Evolutionary conservation across 2,797 vertebrate species (phyloP), one percentile per base, ranked within the genome.

Genomic region (Eremophila alpestris): DNA sequence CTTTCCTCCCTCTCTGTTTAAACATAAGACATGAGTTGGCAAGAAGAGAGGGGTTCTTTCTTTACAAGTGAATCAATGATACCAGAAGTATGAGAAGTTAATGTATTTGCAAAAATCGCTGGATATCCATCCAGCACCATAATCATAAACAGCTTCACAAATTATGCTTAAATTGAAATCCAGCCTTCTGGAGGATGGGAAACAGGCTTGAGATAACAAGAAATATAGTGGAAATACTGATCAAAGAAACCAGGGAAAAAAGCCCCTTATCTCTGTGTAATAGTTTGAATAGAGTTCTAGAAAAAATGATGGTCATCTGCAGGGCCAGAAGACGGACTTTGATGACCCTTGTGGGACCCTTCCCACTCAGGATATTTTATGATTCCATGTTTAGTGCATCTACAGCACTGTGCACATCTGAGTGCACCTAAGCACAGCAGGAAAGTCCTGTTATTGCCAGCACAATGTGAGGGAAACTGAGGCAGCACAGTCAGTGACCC

Each of bases 1-100:
- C 65, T 88, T 55, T 87, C 32, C 55, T 91, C 36, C 11, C 19
- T 75, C 32, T 93, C 30, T 62, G 45, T 68, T 90, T 71, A 74
- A 93, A 97, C 91, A 69, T 75, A 71, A 92, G 54, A 75, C 22
- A 64, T 14, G 36, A 70, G 14, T 26, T 80, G 81, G 65, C 56
- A 64, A 91, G 74, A 73, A 74, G 56, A 76, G n/a, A 79, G 55
- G 13, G 48, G 76, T n/a, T 90, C 11, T 79, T 95, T 86, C 40
- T n/a, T 84, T 79, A 32, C 9, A 83, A 84, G 56, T 70, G 26
- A 82, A 84, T 74, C 60, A 77, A 52, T 40, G 52, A 90, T 60
- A 94, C 10, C 40, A 68, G 56, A 88, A 86, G 21, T 34, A 88
- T 52, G 70, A 90, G 41, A 45, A 10, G 10, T 60, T 79, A 67